These are phyloP conservation scores for Ganaspis brasiliensis DNA, from an alignment of 2,888 invertebrate genomes.

Conservation along the genomic window DNA sequence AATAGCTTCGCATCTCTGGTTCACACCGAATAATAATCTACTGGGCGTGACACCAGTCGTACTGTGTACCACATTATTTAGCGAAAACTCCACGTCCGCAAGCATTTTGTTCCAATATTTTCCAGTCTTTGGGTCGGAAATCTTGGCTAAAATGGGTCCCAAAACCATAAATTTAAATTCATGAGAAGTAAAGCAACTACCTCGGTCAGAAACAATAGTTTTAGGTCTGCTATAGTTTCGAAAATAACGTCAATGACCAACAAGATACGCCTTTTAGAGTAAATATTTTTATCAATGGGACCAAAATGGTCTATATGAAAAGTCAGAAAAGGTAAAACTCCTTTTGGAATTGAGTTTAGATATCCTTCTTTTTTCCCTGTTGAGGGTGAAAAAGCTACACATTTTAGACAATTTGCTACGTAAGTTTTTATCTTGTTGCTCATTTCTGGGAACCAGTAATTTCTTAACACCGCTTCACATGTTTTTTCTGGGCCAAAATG, in stretches of 20 bases:
- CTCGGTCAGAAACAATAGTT: conserved; percentile 56
- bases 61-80: too few relatives aligned
- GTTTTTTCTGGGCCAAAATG: too few relatives aligned
- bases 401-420: conserved; percentile 17
- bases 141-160: conserved; percentile 57
- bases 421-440: too few relatives aligned
- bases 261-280: conserved; percentile 60
- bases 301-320: conserved; percentile 65
- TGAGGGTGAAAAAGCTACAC: not conserved
- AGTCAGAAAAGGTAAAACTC: conserved; percentile 63
- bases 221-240: conserved; percentile 65
- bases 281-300: not conserved
- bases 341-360: conserved; percentile 50
- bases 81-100: too few relatives aligned
- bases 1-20: conserved; percentile 56
- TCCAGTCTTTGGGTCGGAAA: conserved; percentile 54
- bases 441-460: too few relatives aligned
- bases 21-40: too few relatives aligned
- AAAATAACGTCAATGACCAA: conserved; percentile 65
- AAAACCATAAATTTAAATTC: conserved; percentile 54
- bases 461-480: too few relatives aligned
- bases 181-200: conserved; percentile 30
- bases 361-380: not conserved
- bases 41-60: conserved; percentile 62
- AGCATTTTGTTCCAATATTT: too few relatives aligned